These are phyloP conservation scores for Hydrotaea cyrtoneurina DNA, from an alignment of 2,888 invertebrate genomes.

Conservation along the genomic window DNA sequence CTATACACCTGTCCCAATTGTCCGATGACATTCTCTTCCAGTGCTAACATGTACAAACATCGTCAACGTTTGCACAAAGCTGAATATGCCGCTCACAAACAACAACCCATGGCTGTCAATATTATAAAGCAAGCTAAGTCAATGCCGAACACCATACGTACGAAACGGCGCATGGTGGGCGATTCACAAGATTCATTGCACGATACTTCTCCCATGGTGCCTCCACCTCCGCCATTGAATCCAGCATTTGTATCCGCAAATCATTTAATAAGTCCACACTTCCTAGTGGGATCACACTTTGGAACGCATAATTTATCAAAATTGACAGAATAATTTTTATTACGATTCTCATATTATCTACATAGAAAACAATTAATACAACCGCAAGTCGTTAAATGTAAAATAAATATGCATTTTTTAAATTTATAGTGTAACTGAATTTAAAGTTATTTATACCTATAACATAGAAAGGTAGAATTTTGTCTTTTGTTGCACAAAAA, in stretches of 20 bases:
- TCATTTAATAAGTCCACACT: constrained; percentile 42
- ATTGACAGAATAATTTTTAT: constrained; percentile 41
- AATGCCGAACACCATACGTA: constrained; percentile 70
- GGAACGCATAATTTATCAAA: constrained; percentile 70
- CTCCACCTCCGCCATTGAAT: constrained; percentile 30
- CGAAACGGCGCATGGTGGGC: constrained; percentile 62
- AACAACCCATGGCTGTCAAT: constrained; percentile 76
- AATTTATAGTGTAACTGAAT: no score
- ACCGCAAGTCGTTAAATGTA: constrained; percentile 5
- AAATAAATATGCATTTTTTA: not conserved
- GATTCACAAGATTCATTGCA: constrained; percentile 51
- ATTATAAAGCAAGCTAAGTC: constrained; percentile 75
- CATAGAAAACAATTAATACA: not conserved
- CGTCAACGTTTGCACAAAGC: constrained; percentile 77
- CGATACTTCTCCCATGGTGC: constrained; percentile 50
- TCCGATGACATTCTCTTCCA: constrained; percentile 78
- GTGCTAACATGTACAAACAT: constrained; percentile 79
- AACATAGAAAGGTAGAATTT: no score
- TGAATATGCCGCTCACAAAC: constrained; percentile 77
- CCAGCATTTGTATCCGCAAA: constrained; percentile 8
- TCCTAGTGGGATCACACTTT: constrained; percentile 41
- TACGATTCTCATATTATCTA: not conserved
- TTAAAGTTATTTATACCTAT: no score
- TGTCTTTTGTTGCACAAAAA: no score
- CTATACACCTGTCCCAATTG: constrained; percentile 78